Base-by-base conservation (phyloP, 2,888 invertebrate genomes). In the Nudaria mundana region DNA sequence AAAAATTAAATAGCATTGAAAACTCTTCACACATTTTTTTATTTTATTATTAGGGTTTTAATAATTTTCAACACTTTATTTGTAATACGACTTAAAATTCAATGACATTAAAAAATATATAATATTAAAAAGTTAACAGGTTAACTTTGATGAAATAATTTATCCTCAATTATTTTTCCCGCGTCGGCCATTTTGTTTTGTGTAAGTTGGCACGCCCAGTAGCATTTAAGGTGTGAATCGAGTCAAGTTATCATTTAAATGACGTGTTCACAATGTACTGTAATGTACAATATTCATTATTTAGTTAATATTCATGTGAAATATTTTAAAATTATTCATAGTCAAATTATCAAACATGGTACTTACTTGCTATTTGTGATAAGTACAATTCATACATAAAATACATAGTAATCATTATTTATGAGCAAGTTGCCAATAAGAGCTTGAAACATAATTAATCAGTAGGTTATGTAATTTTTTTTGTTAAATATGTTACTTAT, bases 81-180 rank as follows among this genome's bases (percentile, higher is more conserved):
- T 16, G 30, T 10, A 30, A 36, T 46, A 59, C 43, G 44, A 37
- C 12, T 3, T 22, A 5, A 18, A 44, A 42, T 49, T 33, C 41
- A 16, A n/a, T 24, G 15, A n/a, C 11, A 14, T 18, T 20, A 3
- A 2, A 20, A 26, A 44, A 30, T 22, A 30, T 39, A 35, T 46
- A 52, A 47, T 14, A 49, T 54, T 47, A 53, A 43, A 30, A 38
- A 37, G 47, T 48, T 56, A 50, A 61, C 76, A 75, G 76, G 76
- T 76, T 78, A 63, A 66, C 65, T 80, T 20, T 20, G 79, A 80
- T 79, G 75, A 74, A 77, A 79, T 72, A 79, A 80, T 81, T 81
- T 75, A 71, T 52, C 54, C 48, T 61, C 71, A 76, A 79, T 81
- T 79, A 77, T 78, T 53, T 63, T 76, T 70, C 62, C 54, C 50